These are phyloP conservation scores for Malacosoma neustria DNA, from an alignment of 2,888 invertebrate species.

Conservation along the genomic window DNA sequence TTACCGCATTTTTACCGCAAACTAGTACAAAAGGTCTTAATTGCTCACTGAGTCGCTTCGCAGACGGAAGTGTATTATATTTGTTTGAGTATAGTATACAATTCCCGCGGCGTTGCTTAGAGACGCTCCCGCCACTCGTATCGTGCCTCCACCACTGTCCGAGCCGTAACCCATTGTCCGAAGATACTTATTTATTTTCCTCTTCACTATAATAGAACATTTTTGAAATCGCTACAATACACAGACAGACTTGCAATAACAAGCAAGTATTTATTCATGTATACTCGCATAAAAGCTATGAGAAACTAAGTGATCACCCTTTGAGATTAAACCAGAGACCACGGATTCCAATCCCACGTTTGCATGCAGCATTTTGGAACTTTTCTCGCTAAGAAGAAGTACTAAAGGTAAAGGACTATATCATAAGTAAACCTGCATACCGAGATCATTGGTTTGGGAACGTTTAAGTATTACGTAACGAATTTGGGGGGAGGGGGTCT, in stretches of 20 bases:
- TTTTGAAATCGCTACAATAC: slow-evolving; percentile 72
- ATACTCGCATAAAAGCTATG: no score
- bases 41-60: neutral
- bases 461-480: no score
- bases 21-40: neutral
- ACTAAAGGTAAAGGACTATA: no score
- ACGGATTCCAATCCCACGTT: no score
- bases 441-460: no score
- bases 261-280: no score
- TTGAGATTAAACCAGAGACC: no score
- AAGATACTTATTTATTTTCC: slow-evolving; percentile 59
- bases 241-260: slow-evolving; percentile 49
- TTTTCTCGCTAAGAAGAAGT: no score
- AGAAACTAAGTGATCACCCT: no score
- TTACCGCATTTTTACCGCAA: neutral
- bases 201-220: slow-evolving; percentile 64
- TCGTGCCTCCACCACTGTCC: slow-evolving; percentile 5
- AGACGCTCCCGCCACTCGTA: slow-evolving; percentile 18
- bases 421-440: no score
- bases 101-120: slow-evolving; percentile 23
- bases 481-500: no score
- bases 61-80: neutral
- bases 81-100: neutral
- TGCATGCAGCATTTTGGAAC: no score
- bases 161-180: slow-evolving; percentile 43